Percentiles rank a stretch among this genome's conserved stretches.
These are phyloP conservation scores for Pammene aurita DNA, from an alignment of 2,888 invertebrate species.

Conservation along the genomic window DNA sequence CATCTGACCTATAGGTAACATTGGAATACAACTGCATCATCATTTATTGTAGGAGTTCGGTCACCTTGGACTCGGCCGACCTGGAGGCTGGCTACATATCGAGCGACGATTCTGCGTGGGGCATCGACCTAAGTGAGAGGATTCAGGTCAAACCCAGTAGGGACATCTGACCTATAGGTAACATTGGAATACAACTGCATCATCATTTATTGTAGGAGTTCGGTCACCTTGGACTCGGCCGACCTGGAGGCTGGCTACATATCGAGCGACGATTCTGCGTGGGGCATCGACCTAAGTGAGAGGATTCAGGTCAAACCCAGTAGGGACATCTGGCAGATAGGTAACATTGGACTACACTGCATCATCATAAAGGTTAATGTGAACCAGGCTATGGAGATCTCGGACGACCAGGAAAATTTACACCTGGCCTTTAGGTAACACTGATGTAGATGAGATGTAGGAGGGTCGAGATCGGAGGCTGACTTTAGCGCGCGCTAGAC, in stretches of 20 bases:
- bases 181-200: slow-evolving; percentile 13
- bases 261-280: slow-evolving; percentile 82
- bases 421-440: too few species aligned
- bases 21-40: neutral
- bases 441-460: too few species aligned
- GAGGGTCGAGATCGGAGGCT: too few species aligned
- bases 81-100: slow-evolving; percentile 75
- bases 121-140: slow-evolving; percentile 74
- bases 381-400: too few species aligned
- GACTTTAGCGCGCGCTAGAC: too few species aligned
- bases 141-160: slow-evolving; percentile 72
- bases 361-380: too few species aligned
- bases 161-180: slow-evolving; percentile 79
- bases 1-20: slow-evolving; percentile 76
- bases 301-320: slow-evolving; percentile 72
- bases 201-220: too few species aligned
- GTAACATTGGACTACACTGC: too few species aligned
- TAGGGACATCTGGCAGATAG: slow-evolving; percentile 55
- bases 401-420: too few species aligned
- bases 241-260: slow-evolving; percentile 68
- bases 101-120: slow-evolving; percentile 81
- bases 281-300: slow-evolving; percentile 75
- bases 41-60: too few species aligned
- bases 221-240: too few species aligned
- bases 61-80: too few species aligned